A percentile compares a stretch with the other conserved stretches of the same genome.
phyloP scores from a whole-genome alignment of 2,797 vertebrate genomes.

The Tragelaphus oryx region DNA sequence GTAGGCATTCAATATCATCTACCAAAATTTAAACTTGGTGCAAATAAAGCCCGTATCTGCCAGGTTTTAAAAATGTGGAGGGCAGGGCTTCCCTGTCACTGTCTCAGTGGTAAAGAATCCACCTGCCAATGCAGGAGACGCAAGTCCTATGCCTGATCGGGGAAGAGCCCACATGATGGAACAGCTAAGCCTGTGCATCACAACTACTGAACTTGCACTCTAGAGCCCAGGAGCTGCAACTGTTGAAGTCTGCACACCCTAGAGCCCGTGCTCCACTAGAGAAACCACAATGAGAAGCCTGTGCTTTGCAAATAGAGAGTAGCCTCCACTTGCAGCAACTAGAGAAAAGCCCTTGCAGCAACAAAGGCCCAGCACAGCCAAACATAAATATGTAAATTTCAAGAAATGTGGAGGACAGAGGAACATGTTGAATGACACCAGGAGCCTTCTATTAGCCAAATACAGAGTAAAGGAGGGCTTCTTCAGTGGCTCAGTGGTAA shows the following conservation, averaged over 20 bases:
- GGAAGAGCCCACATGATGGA: neutral
- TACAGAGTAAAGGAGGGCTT: neutral
- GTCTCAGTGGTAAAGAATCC: neutral
- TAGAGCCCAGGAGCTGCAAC: neutral
- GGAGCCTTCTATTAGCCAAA: neutral
- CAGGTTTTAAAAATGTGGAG: neutral
- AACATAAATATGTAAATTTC: neutral
- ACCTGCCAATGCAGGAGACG: neutral
- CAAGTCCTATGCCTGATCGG: neutral
- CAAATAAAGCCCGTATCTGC: neutral
- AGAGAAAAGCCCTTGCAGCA: neutral
- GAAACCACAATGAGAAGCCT: neutral
- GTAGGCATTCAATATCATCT: neutral
- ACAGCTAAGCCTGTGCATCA: neutral
- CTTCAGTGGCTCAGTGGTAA: neutral
- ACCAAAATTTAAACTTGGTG: neutral
- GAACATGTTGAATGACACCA: neutral
- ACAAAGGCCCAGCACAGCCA: neutral
- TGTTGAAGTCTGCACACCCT: rapidly evolving
- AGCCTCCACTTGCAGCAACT: neutral
- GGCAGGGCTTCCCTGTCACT: neutral
- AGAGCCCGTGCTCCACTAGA: neutral
- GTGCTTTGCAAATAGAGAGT: neutral
- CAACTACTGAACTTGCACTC: neutral
- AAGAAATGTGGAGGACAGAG: neutral